These are phyloP conservation scores for Coleophora deauratella DNA, from an alignment of 2,888 invertebrate species.

Conservation along the genomic window DNA sequence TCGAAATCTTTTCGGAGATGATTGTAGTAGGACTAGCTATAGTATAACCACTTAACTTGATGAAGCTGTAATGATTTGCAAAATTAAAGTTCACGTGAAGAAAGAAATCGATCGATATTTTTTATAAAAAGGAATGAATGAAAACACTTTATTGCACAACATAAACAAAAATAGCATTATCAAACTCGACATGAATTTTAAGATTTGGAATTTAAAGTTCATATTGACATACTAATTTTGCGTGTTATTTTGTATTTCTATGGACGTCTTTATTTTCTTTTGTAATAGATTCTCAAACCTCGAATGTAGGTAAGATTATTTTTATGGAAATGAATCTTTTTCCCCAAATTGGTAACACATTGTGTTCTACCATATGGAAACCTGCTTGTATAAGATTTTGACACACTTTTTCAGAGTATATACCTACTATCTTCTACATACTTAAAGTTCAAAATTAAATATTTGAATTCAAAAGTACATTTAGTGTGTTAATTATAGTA, in stretches of 20 bases:
- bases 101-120: too few species aligned
- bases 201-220: slow-evolving; percentile 62
- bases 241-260: slow-evolving; percentile 63
- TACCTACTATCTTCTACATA: slow-evolving; percentile 15
- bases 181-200: slow-evolving; percentile 62
- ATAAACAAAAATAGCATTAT: too few species aligned
- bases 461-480: slow-evolving; percentile 53
- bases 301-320: slow-evolving; percentile 60
- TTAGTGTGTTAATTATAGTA: slow-evolving; percentile 60
- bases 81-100: too few species aligned
- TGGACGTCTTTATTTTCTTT: slow-evolving; percentile 55
- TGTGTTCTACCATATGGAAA: slow-evolving; percentile 46
- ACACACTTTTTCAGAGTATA: slow-evolving; percentile 51
- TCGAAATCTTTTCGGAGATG: too few species aligned
- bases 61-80: too few species aligned
- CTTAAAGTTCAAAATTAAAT: slow-evolving; percentile 38
- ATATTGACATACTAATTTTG: slow-evolving; percentile 59
- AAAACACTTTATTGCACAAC: too few species aligned
- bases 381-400: slow-evolving; percentile 39
- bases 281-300: slow-evolving; percentile 68
- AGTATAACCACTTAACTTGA: too few species aligned
- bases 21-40: too few species aligned
- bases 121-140: too few species aligned
- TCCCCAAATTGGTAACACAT: slow-evolving; percentile 35
- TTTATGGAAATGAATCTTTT: slow-evolving; percentile 54